Percentiles rank a stretch among this genome's conserved stretches.
Evolutionary conservation across 2,797 vertebrate genomes (phyloP).

Genomic region (Linurgus olivaceus): DNA sequence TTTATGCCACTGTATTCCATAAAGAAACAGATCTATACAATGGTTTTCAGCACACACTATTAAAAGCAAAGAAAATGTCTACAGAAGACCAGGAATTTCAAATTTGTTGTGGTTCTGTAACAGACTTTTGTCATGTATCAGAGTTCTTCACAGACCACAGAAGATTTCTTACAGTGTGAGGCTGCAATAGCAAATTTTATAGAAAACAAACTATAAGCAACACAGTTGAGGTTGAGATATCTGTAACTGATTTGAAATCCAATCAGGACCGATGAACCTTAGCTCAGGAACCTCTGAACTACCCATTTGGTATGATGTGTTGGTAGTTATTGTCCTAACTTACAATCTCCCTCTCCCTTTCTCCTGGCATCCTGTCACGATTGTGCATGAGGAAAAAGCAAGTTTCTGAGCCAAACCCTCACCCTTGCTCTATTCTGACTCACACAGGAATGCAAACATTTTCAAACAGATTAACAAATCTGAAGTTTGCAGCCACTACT

Average conservation of each 20-base stretch:
- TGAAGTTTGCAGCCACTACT: background rate
- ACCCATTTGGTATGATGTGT: background rate
- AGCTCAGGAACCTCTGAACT: background rate
- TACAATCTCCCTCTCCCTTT: background rate
- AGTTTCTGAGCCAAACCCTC: background rate
- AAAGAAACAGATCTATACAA: background rate
- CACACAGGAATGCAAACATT: background rate
- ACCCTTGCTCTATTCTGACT: background rate
- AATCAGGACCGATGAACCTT: background rate
- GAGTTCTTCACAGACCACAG: background rate
- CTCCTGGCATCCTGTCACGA: background rate
- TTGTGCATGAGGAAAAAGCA: background rate
- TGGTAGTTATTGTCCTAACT: background rate
- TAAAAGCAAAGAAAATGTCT: background rate
- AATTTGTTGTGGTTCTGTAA: background rate
- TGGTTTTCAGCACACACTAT: background rate
- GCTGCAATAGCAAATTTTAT: background rate
- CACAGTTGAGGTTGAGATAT: fast-evolving
- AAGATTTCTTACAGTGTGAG: background rate
- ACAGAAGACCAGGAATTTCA: background rate
- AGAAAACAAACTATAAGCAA: background rate
- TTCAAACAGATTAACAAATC: background rate
- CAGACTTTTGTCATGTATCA: background rate
- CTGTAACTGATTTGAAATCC: background rate
- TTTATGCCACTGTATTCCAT: background rate